Conservation (phyloP, 2,888 invertebrate genomes). For the Chalcosyrphus nemorum region DNA sequence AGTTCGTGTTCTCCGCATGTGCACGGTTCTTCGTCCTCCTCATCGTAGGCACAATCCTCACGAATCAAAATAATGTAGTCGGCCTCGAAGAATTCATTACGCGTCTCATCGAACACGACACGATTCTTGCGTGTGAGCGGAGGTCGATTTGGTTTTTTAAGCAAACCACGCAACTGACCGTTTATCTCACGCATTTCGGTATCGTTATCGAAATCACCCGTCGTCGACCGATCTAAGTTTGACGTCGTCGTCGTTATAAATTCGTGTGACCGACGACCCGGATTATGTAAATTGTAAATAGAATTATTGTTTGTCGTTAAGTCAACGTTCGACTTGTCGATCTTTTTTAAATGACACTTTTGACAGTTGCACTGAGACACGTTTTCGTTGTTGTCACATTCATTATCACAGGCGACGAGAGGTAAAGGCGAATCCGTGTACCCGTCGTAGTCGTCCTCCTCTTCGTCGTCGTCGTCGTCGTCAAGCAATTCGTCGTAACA, state of each 20-base stretch:
- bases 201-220: slow-evolving; percentile 62
- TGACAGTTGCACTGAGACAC: slow-evolving; percentile 69
- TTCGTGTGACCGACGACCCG: slow-evolving; percentile 11
- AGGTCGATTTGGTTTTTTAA: slow-evolving; percentile 88
- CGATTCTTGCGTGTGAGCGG: slow-evolving; percentile 88
- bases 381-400: slow-evolving; percentile 38
- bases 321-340: slow-evolving; percentile 11
- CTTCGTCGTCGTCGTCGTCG: slow-evolving; percentile 33
- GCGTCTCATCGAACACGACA: slow-evolving; percentile 93
- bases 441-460: slow-evolving; percentile 16
- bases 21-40: slow-evolving; percentile 89
- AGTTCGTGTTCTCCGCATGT: slow-evolving; percentile 88
- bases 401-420: slow-evolving; percentile 23
- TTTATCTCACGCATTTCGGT: slow-evolving; percentile 82
- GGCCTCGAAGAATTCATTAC: slow-evolving; percentile 95
- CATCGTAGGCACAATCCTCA: slow-evolving; percentile 93
- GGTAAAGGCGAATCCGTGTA: slow-evolving; percentile 62
- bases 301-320: slow-evolving; percentile 27
- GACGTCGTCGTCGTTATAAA: neutral
- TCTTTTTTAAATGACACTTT: slow-evolving; percentile 63
- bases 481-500: slow-evolving; percentile 79
- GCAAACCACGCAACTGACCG: slow-evolving; percentile 82
- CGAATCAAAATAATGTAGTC: slow-evolving; percentile 95
- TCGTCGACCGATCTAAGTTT: slow-evolving; percentile 4
- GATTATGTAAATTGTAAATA: slow-evolving; percentile 8